Evolutionary conservation across 1,140 invertebrate genomes (phyloP).

Genomic region (Heliconius hewitsoni): DNA sequence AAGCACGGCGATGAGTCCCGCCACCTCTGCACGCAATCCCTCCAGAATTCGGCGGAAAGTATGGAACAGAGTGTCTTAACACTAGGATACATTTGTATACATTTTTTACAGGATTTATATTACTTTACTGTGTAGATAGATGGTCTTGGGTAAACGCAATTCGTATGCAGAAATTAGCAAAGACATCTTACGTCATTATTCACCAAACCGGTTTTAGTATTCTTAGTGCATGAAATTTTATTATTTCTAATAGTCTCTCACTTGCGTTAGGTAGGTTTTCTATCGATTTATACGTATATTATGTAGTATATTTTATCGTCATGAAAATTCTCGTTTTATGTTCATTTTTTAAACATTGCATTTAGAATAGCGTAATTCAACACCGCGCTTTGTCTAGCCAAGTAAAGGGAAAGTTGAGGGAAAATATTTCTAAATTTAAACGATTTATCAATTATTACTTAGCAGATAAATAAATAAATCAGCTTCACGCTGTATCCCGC

Average conservation of each 20-base stretch:
- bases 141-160: slow-evolving; percentile 28
- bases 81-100: too few species aligned
- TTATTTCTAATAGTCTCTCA: slow-evolving; percentile 18
- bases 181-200: slow-evolving; percentile 52
- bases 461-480: too few species aligned
- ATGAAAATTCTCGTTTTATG: too few species aligned
- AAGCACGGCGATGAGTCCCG: too few species aligned
- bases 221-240: slow-evolving; percentile 27
- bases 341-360: not conserved
- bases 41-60: too few species aligned
- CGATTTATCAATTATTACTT: too few species aligned
- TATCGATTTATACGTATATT: not conserved
- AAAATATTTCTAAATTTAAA: too few species aligned
- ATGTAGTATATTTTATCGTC: not conserved
- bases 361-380: not conserved
- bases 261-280: not conserved
- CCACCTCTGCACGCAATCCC: too few species aligned
- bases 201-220: slow-evolving; percentile 29
- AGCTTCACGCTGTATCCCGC: too few species aligned
- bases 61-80: too few species aligned
- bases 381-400: not conserved
- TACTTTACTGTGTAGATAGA: slow-evolving; percentile 2
- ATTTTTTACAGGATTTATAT: too few species aligned
- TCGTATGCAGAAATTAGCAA: slow-evolving; percentile 56
- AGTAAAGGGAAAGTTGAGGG: not conserved